Percentiles rank a stretch among this genome's conserved stretches.
These are phyloP conservation scores for Gerris lacustris DNA, from an alignment of 2,888 invertebrate genomes.

Conservation along the genomic window DNA sequence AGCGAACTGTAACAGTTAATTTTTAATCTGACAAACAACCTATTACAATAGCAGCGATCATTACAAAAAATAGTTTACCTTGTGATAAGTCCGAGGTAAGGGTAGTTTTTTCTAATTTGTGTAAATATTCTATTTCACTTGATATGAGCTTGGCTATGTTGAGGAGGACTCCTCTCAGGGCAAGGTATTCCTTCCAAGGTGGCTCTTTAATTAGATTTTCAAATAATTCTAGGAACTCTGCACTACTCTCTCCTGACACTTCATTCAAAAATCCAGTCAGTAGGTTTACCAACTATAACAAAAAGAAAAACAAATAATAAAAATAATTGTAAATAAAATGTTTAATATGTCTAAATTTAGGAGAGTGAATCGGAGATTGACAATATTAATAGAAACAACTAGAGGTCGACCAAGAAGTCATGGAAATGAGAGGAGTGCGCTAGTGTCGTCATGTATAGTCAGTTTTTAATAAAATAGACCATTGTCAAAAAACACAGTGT, in stretches of 20 bases:
- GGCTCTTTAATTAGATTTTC: slow-evolving; percentile 70
- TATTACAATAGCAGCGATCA: too few relatives aligned
- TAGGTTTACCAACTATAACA: slow-evolving; percentile 58
- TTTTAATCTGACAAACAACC: too few relatives aligned
- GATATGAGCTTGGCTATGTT: slow-evolving; percentile 76
- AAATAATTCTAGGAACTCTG: slow-evolving; percentile 79
- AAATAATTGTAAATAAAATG: too few relatives aligned
- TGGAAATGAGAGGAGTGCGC: too few relatives aligned
- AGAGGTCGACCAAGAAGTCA: too few relatives aligned
- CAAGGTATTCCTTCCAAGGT: slow-evolving; percentile 89
- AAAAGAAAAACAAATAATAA: not conserved
- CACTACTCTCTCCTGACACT: slow-evolving; percentile 83
- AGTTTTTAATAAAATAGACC: too few relatives aligned
- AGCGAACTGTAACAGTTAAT: too few relatives aligned
- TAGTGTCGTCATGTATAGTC: too few relatives aligned
- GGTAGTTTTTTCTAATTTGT: slow-evolving; percentile 80
- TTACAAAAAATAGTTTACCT: slow-evolving; percentile 38
- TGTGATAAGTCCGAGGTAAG: slow-evolving; percentile 87
- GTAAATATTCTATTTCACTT: slow-evolving; percentile 76
- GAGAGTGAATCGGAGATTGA: too few relatives aligned
- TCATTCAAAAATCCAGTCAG: slow-evolving; percentile 79
- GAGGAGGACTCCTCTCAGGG: slow-evolving; percentile 70
- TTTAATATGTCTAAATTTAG: too few relatives aligned
- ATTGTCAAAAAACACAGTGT: too few relatives aligned
- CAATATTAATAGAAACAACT: too few relatives aligned